Evolutionary conservation across 2,888 invertebrate species (phyloP), one percentile per base, ranked within the genome.

Genomic region (Phyto melanocephala): DNA sequence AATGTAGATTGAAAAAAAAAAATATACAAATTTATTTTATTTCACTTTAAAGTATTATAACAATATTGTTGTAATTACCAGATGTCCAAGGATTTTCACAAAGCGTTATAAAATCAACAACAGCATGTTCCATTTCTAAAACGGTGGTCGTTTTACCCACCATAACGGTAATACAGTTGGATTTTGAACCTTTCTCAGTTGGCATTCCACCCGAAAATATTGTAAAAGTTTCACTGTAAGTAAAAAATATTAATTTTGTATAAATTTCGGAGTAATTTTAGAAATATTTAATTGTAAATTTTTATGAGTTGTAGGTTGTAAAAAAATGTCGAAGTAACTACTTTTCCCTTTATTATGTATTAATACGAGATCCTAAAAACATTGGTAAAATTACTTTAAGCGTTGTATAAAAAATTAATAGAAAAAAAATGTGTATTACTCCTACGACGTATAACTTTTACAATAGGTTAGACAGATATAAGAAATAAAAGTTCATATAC

Each of bases 111-210:
- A 99, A 99, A 93, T 99, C 98, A 84, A 99, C 95, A 84, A 99
- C 98, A 89, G 95, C 96, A 92, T 99, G 98, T 91, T 99, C 99
- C 99, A 99, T 99, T 93, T 99, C 99, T 88, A 99, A 93, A 83
- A 99, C 98, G 35, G 98, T 98, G 86, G 98, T 98, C 87, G 96
- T 96, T 93, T 98, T 98, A 86, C 97, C 98, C 92, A 97, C 97
- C 92, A 98, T 96, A 87, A 99, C 98, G 35, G 98, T 98, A 91
- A 99, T 96, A 92, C 97, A 97, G 88, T 98, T 98, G 87, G 97
- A 95, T 92, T 96, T 93, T 87, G 97, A 95, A 88, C 96, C 95
- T 91, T 96, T 95, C 92, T 98, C 98, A 90, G 95, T 94, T 74
- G 98, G 95, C 92, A 98, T 94, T 58, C 99, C 99, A 86, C 99